Conservation (phyloP, 2,113 vertebrate species). For the Hiodon tergisus region DNA sequence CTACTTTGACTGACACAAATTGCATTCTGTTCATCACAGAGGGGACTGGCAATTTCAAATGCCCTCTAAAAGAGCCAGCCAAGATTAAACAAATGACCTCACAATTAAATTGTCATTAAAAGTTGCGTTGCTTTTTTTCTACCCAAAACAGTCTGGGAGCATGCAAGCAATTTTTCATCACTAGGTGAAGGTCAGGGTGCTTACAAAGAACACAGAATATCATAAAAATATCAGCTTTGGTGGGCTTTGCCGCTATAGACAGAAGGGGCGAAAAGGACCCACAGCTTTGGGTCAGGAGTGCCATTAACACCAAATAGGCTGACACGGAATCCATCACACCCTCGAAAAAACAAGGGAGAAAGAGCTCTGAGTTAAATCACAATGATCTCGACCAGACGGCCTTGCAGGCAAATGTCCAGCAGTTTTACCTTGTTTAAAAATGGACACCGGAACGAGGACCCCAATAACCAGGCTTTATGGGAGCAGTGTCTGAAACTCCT, state of each 20-base stretch:
- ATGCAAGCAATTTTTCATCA: neutral
- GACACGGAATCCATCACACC: slow-evolving; percentile 10
- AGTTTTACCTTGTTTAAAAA: slow-evolving; percentile 31
- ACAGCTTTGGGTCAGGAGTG: slow-evolving; percentile 18
- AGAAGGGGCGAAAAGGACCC: neutral
- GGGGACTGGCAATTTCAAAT: slow-evolving; percentile 1
- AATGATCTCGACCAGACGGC: slow-evolving; percentile 18
- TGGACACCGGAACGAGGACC: neutral
- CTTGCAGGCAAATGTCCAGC: slow-evolving; percentile 23
- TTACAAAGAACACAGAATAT: slow-evolving; percentile 16
- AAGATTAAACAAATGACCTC: slow-evolving; percentile 7
- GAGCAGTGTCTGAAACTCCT: neutral
- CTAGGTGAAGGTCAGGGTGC: slow-evolving; percentile 1
- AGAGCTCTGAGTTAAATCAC: slow-evolving; percentile 25
- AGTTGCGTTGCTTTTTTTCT: neutral
- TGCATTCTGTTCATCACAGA: neutral
- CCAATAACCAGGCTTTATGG: slow-evolving; percentile 24
- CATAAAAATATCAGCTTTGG: slow-evolving; percentile 16
- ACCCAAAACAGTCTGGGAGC: neutral
- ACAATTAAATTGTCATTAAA: slow-evolving; percentile 7
- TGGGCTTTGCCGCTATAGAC: neutral
- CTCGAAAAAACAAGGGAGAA: slow-evolving; percentile 9
- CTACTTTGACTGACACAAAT: neutral
- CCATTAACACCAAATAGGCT: slow-evolving; percentile 11
- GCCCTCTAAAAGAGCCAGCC: slow-evolving; percentile 1